phyloP scores from a whole-genome alignment of 1,140 invertebrate genomes.

The Drosophila pseudoobscura region DNA sequence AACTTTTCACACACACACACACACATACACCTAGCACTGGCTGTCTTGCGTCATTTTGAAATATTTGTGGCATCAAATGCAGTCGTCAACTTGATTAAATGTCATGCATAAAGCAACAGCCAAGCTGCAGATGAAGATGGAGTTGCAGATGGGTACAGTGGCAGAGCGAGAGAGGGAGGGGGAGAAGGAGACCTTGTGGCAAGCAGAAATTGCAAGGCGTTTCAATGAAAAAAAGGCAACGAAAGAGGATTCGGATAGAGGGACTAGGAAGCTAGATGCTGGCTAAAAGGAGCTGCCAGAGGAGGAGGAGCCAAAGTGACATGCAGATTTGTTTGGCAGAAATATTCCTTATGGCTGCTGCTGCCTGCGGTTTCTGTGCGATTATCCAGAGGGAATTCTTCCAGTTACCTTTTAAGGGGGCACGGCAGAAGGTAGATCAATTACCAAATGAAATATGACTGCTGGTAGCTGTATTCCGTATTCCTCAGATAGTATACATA shows the following conservation, averaged over 20 bases:
- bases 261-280: slow-evolving; percentile 18
- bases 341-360: slow-evolving; percentile 54
- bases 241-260: slow-evolving; percentile 28
- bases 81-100: slow-evolving; percentile 82
- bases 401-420: no score
- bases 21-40: slow-evolving; percentile 31
- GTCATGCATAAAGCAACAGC: slow-evolving; percentile 80
- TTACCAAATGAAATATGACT: slow-evolving; percentile 51
- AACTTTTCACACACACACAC: slow-evolving; percentile 65
- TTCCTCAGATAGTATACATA: no score
- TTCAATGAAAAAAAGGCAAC: slow-evolving; percentile 39
- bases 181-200: slow-evolving; percentile 20
- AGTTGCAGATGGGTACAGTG: slow-evolving; percentile 24
- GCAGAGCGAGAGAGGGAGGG: not conserved
- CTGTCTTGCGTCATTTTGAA: slow-evolving; percentile 79
- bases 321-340: slow-evolving; percentile 59
- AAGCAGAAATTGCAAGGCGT: slow-evolving; percentile 68
- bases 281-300: slow-evolving; percentile 43
- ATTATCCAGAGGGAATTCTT: slow-evolving; percentile 30
- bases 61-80: slow-evolving; percentile 82
- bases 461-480: not conserved
- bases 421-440: slow-evolving; percentile 28
- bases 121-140: slow-evolving; percentile 61
- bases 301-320: slow-evolving; percentile 37
- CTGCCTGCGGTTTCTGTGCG: slow-evolving; percentile 14